Conservation (phyloP, 1,140 invertebrate species). For the Drosophila erecta region DNA sequence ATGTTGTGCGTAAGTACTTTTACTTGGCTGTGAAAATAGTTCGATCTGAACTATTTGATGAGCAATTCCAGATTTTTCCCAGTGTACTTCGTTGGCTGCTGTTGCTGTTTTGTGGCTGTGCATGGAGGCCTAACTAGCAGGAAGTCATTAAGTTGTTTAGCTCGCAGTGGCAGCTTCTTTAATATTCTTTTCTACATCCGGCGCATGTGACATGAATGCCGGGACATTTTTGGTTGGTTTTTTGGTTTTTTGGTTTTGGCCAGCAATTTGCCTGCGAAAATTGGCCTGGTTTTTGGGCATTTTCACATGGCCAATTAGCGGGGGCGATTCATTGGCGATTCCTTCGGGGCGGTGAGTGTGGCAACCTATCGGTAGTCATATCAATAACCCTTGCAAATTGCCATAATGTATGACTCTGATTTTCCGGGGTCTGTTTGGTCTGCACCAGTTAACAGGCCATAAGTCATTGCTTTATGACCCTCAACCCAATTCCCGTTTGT, state of each 20-base stretch:
- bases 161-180: slow-evolving; percentile 45
- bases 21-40: neutral
- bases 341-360: neutral
- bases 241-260: slow-evolving; percentile 1
- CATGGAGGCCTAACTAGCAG: slow-evolving; percentile 71
- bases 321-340: slow-evolving; percentile 1
- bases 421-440: slow-evolving; percentile 17
- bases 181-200: slow-evolving; percentile 39
- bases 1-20: neutral
- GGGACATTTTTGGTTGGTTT: slow-evolving; percentile 2
- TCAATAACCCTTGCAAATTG: slow-evolving; percentile 39
- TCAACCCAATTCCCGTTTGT: slow-evolving; percentile 14
- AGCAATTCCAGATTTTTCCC: neutral
- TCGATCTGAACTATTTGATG: neutral
- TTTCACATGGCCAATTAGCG: slow-evolving; percentile 36
- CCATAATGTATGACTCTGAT: slow-evolving; percentile 29
- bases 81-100: slow-evolving; percentile 12
- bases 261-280: slow-evolving; percentile 28
- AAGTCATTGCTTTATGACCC: slow-evolving; percentile 53
- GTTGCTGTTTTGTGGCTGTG: slow-evolving; percentile 33
- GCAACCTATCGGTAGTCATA: neutral
- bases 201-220: slow-evolving; percentile 42
- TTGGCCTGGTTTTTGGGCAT: neutral
- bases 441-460: slow-evolving; percentile 60
- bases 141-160: slow-evolving; percentile 82